Evolutionary conservation across 2,888 invertebrate genomes (phyloP).

Genomic region (Chloroclysta siterata): DNA sequence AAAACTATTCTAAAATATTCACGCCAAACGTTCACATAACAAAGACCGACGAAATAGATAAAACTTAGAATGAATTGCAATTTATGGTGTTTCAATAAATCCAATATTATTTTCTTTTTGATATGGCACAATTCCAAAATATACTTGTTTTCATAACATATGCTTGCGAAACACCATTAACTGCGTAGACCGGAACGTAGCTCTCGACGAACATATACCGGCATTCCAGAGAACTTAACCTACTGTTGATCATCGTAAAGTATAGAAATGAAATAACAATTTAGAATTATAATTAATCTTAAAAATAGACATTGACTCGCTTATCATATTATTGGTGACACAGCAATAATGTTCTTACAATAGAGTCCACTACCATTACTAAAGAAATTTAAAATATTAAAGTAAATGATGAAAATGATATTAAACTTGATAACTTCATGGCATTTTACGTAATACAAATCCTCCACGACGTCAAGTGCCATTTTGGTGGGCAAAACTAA

Average conservation of each 20-base stretch:
- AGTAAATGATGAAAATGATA: conserved; percentile 60
- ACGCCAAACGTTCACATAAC: conserved; percentile 61
- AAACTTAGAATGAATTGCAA: conserved; percentile 50
- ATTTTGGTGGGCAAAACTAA: conserved; percentile 82
- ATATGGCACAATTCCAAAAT: conserved; percentile 73
- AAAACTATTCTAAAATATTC: conserved; percentile 68
- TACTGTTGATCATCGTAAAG: conserved; percentile 49
- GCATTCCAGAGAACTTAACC: conserved; percentile 41
- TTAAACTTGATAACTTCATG: conserved; percentile 71
- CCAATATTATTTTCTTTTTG: conserved; percentile 54
- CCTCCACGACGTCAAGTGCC: conserved; percentile 66
- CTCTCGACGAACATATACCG: too few species aligned
- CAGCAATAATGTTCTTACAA: conserved; percentile 76
- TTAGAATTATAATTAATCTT: conserved; percentile 58
- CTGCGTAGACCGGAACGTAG: not conserved
- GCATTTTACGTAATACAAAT: conserved; percentile 61
- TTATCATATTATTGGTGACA: conserved; percentile 83
- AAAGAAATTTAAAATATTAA: conserved; percentile 59
- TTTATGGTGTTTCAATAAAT: conserved; percentile 55
- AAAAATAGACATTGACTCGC: conserved; percentile 71
- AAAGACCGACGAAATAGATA: conserved; percentile 43
- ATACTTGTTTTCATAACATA: conserved; percentile 47
- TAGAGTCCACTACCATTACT: conserved; percentile 70
- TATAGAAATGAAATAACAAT: conserved; percentile 54
- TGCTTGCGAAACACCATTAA: conserved; percentile 55